Base-by-base conservation (phyloP, 2,797 vertebrate species). In the Pterois miles region DNA sequence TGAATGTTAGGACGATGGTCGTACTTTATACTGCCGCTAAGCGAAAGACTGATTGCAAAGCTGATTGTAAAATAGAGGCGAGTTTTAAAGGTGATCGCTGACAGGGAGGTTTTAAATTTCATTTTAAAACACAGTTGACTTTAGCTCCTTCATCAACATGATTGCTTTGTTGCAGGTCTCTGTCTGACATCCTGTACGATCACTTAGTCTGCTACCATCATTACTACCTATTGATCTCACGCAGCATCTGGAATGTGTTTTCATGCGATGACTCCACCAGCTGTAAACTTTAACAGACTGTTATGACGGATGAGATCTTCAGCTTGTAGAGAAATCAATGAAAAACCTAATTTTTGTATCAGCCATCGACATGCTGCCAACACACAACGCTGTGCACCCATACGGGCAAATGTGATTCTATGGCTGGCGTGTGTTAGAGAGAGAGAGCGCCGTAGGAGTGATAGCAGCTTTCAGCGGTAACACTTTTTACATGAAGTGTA, bases 1-100 rank as follows among this genome's bases (percentile, higher is more conserved):
- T 58, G 88, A 88, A 85, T 90, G 91, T 92, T 76, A 76, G 36
- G 71, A 62, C n/a, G 58, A 62, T 6, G 72, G 76, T 81, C 4
- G 46, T 50, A n/a, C n/a, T n/a, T n/a, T n/a, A 56, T 59, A 66
- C 84, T 85, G 82, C 81, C 64, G 57, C 83, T 56, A 31, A 70
- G 74, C 60, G 70, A 85, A 71, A 4, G 40, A 72, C n/a, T 36
- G 74, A 74, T 69, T 66, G 83, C 68, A 69, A 36, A 8, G 48
- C 48, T 71, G 81, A 83, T 71, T 79, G 76, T 81, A 65, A 34
- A 65, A 48, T 48, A 6, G 10, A 36, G 43, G 27, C 6, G 10
- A 25, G n/a, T 48, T 82, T 82, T 65, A 58, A 65, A 65, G 60
- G 57, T 56, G 57, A 77, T 78, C 50, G 31, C 46, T 77, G 67